Evolutionary conservation across 2,888 invertebrate genomes (phyloP).

Genomic region (Zaprionus bogoriensis): DNA sequence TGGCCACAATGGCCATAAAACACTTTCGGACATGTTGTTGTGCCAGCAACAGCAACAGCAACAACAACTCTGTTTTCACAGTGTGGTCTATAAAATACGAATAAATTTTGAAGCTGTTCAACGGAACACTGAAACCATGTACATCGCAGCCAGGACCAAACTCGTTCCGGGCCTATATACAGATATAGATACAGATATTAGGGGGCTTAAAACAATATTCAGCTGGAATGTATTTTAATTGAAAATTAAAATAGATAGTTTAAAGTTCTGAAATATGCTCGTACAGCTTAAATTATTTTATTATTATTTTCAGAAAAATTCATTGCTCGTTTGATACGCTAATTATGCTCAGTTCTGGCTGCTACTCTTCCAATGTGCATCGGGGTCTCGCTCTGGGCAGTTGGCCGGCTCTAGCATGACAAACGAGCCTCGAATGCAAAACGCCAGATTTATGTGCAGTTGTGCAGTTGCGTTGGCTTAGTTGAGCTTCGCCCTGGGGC

Average conservation of each 20-base stretch:
- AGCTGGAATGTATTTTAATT: too few relatives aligned
- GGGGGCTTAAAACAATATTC: too few relatives aligned
- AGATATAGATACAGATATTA: slow-evolving; percentile 8
- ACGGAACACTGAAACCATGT: slow-evolving; percentile 43
- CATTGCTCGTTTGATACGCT: background rate
- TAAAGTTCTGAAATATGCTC: too few relatives aligned
- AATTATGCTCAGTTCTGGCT: background rate
- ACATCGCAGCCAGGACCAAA: slow-evolving; percentile 28
- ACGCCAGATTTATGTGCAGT: slow-evolving; percentile 63
- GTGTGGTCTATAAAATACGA: slow-evolving; percentile 74
- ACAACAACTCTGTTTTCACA: slow-evolving; percentile 47
- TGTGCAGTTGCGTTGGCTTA: slow-evolving; percentile 28
- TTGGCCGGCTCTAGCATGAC: slow-evolving; percentile 50
- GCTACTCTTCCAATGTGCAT: slow-evolving; percentile 22
- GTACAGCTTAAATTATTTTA: too few relatives aligned
- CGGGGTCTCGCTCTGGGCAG: background rate
- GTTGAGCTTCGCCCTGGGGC: slow-evolving; percentile 5
- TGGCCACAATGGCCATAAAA: slow-evolving; percentile 75
- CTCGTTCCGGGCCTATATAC: slow-evolving; percentile 1
- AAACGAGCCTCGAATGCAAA: slow-evolving; percentile 72
- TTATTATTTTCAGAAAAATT: background rate
- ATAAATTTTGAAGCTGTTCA: slow-evolving; percentile 65
- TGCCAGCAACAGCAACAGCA: slow-evolving; percentile 56
- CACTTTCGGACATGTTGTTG: slow-evolving; percentile 75
- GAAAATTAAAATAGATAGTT: too few relatives aligned